These are phyloP conservation scores for Brachionus koreanus DNA, from an alignment of 1,140 invertebrate genomes.

Conservation along the genomic window DNA sequence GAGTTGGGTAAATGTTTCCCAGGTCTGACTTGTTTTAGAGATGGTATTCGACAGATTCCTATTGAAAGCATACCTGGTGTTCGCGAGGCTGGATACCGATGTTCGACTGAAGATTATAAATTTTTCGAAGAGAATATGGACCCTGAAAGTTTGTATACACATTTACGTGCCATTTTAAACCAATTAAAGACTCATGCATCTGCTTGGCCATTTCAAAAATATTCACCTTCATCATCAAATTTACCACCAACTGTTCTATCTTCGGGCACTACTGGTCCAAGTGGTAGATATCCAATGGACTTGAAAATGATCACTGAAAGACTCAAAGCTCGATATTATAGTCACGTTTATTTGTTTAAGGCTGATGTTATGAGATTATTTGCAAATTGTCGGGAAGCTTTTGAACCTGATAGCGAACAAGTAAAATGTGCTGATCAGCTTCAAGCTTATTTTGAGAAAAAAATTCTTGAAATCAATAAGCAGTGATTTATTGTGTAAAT, in stretches of 20 bases:
- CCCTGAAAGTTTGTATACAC: constrained; percentile 64
- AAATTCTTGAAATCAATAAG: constrained; percentile 71
- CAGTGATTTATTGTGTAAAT: neutral
- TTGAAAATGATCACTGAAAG: constrained; percentile 81
- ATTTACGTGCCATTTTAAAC: constrained; percentile 71
- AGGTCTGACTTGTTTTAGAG: constrained; percentile 84
- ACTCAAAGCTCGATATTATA: constrained; percentile 75
- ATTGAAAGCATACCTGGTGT: constrained; percentile 77
- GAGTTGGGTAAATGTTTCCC: constrained; percentile 77
- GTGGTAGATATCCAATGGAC: constrained; percentile 63
- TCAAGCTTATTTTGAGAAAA: constrained; percentile 91
- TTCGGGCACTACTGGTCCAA: neutral
- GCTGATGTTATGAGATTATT: constrained; percentile 93
- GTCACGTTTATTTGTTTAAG: constrained; percentile 78
- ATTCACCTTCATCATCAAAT: constrained; percentile 16
- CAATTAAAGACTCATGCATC: constrained; percentile 73
- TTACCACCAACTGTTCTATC: constrained; percentile 4
- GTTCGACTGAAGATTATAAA: constrained; percentile 47
- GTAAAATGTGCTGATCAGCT: constrained; percentile 83
- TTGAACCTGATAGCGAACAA: constrained; percentile 87
- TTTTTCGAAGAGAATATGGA: constrained; percentile 62
- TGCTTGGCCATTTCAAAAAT: constrained; percentile 88
- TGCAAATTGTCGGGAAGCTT: constrained; percentile 87
- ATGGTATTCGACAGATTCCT: constrained; percentile 77
- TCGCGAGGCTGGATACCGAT: constrained; percentile 59